Evolutionary conservation across 2,888 invertebrate species (phyloP).

Genomic region (Leptura quadrifasciata): DNA sequence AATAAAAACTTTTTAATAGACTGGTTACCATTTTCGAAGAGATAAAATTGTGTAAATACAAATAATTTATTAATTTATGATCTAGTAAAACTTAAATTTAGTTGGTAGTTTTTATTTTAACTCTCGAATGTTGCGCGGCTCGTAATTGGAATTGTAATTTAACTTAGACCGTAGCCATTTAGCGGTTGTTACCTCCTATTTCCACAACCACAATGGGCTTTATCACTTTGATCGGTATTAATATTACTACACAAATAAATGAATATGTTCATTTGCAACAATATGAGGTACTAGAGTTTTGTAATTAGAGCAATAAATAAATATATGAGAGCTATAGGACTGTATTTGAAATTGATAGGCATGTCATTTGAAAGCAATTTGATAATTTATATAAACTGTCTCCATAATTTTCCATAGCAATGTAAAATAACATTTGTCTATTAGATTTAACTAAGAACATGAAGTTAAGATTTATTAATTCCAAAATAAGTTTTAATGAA

Average conservation of each 20-base stretch:
- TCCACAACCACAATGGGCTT: background rate
- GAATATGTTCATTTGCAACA: background rate
- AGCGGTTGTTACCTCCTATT: constrained; percentile 31
- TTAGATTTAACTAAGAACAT: too few relatives aligned
- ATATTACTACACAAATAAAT: constrained; percentile 1
- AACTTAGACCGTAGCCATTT: constrained; percentile 23
- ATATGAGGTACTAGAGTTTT: background rate
- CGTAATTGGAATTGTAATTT: constrained; percentile 31
- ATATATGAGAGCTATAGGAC: too few relatives aligned
- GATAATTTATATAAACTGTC: too few relatives aligned
- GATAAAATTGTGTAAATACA: background rate
- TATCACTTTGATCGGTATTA: constrained; percentile 24
- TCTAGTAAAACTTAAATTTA: constrained; percentile 22
- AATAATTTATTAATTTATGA: constrained; percentile 32
- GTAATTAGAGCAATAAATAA: background rate
- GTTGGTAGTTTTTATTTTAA: constrained; percentile 17
- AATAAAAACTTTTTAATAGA: constrained; percentile 29
- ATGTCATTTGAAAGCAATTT: too few relatives aligned
- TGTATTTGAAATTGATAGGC: too few relatives aligned
- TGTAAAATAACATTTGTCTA: too few relatives aligned
- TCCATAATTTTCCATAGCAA: too few relatives aligned
- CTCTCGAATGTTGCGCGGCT: constrained; percentile 24
- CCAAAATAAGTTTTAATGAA: too few relatives aligned
- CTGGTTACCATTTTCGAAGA: constrained; percentile 15
- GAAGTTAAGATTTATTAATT: too few relatives aligned